Evolutionary conservation across 2,113 vertebrate species (phyloP).

Genomic region (Brachionichthys hirsutus): DNA sequence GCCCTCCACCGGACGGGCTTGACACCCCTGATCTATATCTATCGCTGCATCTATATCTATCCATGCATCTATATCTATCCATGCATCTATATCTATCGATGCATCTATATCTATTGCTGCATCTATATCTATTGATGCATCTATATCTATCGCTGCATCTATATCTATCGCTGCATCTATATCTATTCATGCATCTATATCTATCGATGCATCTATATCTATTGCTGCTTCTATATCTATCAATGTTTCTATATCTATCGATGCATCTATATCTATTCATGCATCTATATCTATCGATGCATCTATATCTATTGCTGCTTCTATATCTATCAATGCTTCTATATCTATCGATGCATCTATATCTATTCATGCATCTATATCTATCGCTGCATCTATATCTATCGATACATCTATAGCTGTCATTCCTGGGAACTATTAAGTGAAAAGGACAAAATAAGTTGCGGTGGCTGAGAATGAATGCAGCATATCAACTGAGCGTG

Average conservation of each 20-base stretch:
- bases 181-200: not conserved
- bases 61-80: not conserved
- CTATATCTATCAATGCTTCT: too few relatives aligned
- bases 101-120: too few relatives aligned
- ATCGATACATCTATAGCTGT: conserved; percentile 17
- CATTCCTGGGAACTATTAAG: conserved; percentile 1
- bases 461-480: conserved; percentile 4
- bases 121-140: too few relatives aligned
- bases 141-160: conserved; percentile 5
- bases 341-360: too few relatives aligned
- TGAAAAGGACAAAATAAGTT: conserved; percentile 16
- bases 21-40: too few relatives aligned
- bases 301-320: not conserved
- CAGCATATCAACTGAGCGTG: not conserved
- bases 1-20: too few relatives aligned
- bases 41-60: too few relatives aligned
- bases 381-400: conserved; percentile 3
- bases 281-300: not conserved
- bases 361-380: not conserved
- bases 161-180: too few relatives aligned
- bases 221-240: too few relatives aligned
- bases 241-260: too few relatives aligned
- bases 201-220: conserved; percentile 5
- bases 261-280: too few relatives aligned
- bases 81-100: conserved; percentile 2